These are phyloP conservation scores for Threskiornis aethiopicus DNA, from an alignment of 2,797 vertebrate species.

Conservation along the genomic window DNA sequence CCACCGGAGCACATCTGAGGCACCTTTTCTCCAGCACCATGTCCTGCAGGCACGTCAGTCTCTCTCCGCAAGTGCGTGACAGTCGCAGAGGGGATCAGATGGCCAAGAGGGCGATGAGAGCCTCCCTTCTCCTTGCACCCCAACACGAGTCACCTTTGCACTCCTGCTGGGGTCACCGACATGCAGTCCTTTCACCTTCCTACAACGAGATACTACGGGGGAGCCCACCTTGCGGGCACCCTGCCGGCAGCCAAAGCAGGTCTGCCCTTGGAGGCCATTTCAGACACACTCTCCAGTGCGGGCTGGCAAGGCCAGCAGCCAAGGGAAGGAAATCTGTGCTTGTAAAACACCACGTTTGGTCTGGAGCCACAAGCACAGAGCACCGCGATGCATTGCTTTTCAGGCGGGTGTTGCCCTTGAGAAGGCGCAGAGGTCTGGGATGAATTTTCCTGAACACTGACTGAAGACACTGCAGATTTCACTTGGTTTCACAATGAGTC, in stretches of 20 bases:
- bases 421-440: not conserved
- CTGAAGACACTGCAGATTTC: not conserved
- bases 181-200: not conserved
- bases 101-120: not conserved
- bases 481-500: constrained; percentile 23
- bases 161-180: not conserved
- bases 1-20: accelerated
- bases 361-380: not conserved
- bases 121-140: not conserved
- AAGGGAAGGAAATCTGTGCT: not conserved
- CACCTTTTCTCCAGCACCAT: not conserved
- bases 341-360: not conserved
- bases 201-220: accelerated
- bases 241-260: not conserved
- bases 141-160: accelerated
- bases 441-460: not conserved
- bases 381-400: not conserved
- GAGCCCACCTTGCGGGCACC: not conserved
- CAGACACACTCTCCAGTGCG: accelerated
- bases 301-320: not conserved
- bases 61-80: accelerated
- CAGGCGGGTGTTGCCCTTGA: not conserved
- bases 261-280: not conserved
- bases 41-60: not conserved
- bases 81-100: accelerated